phyloP scores from a whole-genome alignment of 2,113 vertebrate genomes.

The Rhegmatorhina hoffmannsi region DNA sequence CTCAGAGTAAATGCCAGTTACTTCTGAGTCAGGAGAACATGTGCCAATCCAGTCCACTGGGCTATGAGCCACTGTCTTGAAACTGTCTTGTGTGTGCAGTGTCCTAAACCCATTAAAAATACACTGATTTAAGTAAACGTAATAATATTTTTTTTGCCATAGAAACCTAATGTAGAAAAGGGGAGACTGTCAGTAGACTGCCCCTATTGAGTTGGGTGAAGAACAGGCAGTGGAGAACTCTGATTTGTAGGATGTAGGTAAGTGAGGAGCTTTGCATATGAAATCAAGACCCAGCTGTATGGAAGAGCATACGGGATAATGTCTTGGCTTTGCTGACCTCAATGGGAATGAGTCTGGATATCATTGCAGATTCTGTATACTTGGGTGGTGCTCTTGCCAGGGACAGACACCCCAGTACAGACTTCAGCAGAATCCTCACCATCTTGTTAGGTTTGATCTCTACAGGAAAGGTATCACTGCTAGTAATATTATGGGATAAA shows the following conservation, averaged over 20 bases:
- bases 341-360: neutral
- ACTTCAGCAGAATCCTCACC: neutral
- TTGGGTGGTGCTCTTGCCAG: neutral
- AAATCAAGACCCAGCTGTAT: neutral
- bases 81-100: neutral
- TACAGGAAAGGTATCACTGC: neutral
- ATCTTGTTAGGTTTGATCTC: neutral
- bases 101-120: neutral
- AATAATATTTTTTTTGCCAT: neutral
- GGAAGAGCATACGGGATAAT: neutral
- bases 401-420: neutral
- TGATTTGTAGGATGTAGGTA: neutral
- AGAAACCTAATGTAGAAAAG: neutral
- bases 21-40: neutral
- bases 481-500: neutral
- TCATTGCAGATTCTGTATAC: neutral
- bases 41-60: fast-evolving
- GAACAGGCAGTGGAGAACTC: neutral
- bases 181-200: neutral
- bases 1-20: neutral
- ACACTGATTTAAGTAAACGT: neutral
- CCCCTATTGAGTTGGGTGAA: neutral
- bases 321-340: neutral
- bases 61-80: neutral
- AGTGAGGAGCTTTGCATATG: neutral